phyloP scores from a whole-genome alignment of 2,888 invertebrate genomes.

The Macropis europaea region DNA sequence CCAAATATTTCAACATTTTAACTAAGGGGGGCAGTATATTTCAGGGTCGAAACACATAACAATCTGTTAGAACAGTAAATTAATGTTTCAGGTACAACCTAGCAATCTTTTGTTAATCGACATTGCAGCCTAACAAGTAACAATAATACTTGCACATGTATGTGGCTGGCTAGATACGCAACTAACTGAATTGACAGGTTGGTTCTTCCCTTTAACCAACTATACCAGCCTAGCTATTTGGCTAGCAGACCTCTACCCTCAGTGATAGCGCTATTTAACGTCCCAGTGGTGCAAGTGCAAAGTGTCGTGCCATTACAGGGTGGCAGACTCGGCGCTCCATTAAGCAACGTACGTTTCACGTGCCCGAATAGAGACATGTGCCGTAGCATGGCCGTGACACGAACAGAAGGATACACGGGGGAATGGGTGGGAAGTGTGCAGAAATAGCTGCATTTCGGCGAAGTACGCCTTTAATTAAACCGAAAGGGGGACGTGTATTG shows the following conservation, averaged over 20 bases:
- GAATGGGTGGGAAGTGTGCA: conserved; percentile 5
- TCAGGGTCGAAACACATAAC: neutral
- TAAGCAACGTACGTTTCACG: conserved; percentile 58
- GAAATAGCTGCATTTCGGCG: conserved; percentile 56
- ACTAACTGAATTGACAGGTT: conserved; percentile 23
- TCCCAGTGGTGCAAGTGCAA: conserved; percentile 58
- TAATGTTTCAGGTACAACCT: no score
- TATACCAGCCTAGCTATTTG: conserved; percentile 43
- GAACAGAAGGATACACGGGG: conserved; percentile 37
- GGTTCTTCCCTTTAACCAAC: conserved; percentile 37
- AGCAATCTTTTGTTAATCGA: neutral
- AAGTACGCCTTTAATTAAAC: conserved; percentile 69
- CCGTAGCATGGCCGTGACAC: conserved; percentile 24
- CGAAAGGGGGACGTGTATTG: conserved; percentile 66
- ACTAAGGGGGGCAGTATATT: no score
- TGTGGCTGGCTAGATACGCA: neutral
- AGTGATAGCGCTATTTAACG: conserved; percentile 63
- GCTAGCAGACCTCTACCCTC: conserved; percentile 37
- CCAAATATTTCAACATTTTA: no score
- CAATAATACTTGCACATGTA: neutral
- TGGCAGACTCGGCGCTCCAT: conserved; percentile 61
- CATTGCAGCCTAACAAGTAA: neutral
- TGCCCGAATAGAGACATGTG: conserved; percentile 29
- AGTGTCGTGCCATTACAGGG: conserved; percentile 64
- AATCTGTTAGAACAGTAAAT: no score